phyloP scores from a whole-genome alignment of 2,888 invertebrate genomes.

The Acleris laterana region DNA sequence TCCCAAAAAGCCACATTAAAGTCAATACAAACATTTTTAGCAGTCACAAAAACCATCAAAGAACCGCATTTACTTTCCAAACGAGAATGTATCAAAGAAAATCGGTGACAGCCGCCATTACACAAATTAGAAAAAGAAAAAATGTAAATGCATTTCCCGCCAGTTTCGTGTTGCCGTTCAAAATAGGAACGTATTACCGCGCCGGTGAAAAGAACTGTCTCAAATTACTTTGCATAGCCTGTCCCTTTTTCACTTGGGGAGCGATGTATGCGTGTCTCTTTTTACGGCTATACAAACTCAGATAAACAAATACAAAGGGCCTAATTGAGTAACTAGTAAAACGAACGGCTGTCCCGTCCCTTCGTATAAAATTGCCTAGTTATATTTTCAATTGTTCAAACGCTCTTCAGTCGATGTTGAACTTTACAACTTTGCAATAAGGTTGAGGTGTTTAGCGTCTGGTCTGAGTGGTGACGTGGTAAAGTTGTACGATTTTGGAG shows the following conservation, averaged over 20 bases:
- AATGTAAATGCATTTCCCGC: conserved; percentile 81
- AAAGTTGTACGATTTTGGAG: conserved; percentile 72
- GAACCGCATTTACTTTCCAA: conserved; percentile 57
- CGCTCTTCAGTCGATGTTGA: conserved; percentile 42
- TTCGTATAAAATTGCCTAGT: conserved; percentile 63
- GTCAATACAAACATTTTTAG: conserved; percentile 37
- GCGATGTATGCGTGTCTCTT: conserved; percentile 55
- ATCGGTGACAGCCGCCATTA: conserved; percentile 67
- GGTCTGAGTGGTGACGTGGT: conserved; percentile 42
- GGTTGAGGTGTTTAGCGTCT: conserved; percentile 29
- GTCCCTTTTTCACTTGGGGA: conserved; percentile 51
- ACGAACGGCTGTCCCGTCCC: conserved; percentile 81
- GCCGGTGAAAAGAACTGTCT: conserved; percentile 83
- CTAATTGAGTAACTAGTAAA: conserved; percentile 85
- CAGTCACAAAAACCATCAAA: conserved; percentile 45
- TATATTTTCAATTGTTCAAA: conserved; percentile 42
- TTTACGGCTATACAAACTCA: conserved; percentile 77
- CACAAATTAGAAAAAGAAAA: conserved; percentile 73
- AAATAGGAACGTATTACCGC: conserved; percentile 82
- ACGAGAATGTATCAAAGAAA: conserved; percentile 73
- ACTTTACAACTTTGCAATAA: conserved; percentile 45
- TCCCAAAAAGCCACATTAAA: conserved; percentile 16
- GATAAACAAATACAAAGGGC: conserved; percentile 85
- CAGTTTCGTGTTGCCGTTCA: conserved; percentile 81
- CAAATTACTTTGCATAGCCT: conserved; percentile 76